Evolutionary conservation across 2,113 vertebrate species (phyloP).

Genomic region (Tursiops truncatus): DNA sequence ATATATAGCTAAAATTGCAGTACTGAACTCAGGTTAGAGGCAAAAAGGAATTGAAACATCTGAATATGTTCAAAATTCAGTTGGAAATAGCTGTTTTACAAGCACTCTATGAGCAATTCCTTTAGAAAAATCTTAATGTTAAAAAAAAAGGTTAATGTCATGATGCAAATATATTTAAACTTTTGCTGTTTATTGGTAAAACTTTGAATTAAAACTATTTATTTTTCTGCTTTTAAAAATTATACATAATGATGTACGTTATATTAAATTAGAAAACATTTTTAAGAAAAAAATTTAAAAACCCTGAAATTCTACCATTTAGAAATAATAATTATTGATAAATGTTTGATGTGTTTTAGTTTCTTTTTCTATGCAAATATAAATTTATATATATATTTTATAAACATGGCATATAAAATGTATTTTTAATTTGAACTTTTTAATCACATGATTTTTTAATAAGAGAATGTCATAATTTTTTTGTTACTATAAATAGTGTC

Average conservation of each 20-base stretch:
- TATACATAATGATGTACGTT: background rate
- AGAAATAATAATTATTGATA: background rate
- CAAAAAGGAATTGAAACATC: conserved; percentile 52
- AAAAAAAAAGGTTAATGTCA: background rate
- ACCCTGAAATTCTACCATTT: background rate
- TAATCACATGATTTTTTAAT: background rate
- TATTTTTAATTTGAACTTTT: background rate
- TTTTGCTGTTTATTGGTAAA: background rate
- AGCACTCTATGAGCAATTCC: background rate
- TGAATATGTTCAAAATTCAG: background rate
- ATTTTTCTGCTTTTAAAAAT: background rate
- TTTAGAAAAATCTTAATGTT: background rate
- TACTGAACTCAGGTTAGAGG: conserved; percentile 47
- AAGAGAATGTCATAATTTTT: background rate
- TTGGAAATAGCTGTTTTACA: background rate
- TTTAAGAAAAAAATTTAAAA: background rate
- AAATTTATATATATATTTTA: background rate
- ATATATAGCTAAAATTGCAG: conserved; percentile 58
- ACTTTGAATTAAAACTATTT: background rate
- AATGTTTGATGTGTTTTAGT: background rate
- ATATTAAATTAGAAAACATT: background rate
- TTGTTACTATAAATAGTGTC: background rate
- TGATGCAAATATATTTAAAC: background rate
- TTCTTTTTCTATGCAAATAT: background rate
- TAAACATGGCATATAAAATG: background rate